Conservation (phyloP, 2,113 vertebrate species). For the Hemiprocne comata region DNA sequence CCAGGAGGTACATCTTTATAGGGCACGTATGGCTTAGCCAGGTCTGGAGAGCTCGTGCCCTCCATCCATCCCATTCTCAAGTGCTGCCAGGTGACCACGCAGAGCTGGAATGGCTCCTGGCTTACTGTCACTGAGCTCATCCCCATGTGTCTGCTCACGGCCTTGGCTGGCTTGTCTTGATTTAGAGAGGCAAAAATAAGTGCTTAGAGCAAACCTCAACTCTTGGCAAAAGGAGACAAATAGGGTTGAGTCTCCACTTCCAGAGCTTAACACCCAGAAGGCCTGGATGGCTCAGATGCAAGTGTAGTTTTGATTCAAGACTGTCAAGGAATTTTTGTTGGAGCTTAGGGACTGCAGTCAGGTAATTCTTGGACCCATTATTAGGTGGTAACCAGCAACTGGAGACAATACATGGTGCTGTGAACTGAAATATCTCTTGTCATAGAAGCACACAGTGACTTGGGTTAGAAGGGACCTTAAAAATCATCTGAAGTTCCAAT, state of each 20-base stretch:
- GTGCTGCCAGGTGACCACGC: neutral
- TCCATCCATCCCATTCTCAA: neutral
- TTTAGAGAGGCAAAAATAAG: neutral
- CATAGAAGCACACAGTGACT: no score
- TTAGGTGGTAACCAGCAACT: neutral
- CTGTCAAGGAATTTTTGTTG: neutral
- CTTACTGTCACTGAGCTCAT: neutral
- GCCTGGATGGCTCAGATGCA: neutral
- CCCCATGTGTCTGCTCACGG: neutral
- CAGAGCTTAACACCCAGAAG: neutral
- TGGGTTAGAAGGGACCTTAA: no score
- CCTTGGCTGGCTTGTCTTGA: neutral
- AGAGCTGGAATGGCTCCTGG: neutral
- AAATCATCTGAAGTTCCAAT: no score
- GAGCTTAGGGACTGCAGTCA: neutral
- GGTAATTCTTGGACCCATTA: neutral
- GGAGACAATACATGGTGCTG: neutral
- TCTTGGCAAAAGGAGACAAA: neutral
- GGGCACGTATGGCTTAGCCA: neutral
- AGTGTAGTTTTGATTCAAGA: neutral
- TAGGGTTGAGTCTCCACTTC: neutral
- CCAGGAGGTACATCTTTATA: neutral
- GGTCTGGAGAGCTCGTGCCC: neutral
- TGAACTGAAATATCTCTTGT: neutral
- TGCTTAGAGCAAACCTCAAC: neutral